These are phyloP conservation scores for Lissonota sp. DNA, from an alignment of 2,888 invertebrate genomes.

Conservation along the genomic window DNA sequence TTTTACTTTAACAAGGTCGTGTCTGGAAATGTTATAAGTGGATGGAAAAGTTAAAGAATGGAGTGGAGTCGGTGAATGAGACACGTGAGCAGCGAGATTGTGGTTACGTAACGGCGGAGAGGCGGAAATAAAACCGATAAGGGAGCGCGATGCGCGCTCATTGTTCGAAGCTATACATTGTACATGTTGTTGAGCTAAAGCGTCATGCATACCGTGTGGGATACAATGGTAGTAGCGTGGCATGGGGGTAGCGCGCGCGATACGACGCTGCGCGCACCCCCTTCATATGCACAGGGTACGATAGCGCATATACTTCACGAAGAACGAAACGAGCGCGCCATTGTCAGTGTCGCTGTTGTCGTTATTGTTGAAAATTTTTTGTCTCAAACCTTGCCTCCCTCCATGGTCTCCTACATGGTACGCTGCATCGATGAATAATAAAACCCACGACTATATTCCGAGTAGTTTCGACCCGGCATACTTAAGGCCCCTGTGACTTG, in stretches of 20 bases:
- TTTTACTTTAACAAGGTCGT: slow-evolving; percentile 54
- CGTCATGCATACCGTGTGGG: slow-evolving; percentile 70
- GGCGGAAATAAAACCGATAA: slow-evolving; percentile 69
- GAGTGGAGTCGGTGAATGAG: slow-evolving; percentile 65
- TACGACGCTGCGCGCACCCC: slow-evolving; percentile 27
- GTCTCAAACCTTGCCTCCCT: neutral
- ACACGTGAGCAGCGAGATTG: slow-evolving; percentile 20
- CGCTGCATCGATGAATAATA: slow-evolving; percentile 57
- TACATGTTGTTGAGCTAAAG: slow-evolving; percentile 74
- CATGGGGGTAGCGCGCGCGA: slow-evolving; percentile 4
- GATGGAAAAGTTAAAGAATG: slow-evolving; percentile 47
- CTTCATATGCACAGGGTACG: slow-evolving; percentile 15
- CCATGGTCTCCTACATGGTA: slow-evolving; percentile 14
- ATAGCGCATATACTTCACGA: slow-evolving; percentile 20
- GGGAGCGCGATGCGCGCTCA: slow-evolving; percentile 69
- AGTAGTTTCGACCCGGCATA: neutral
- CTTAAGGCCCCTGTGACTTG: neutral
- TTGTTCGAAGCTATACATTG: slow-evolving; percentile 76
- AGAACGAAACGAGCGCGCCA: slow-evolving; percentile 41
- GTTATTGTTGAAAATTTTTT: slow-evolving; percentile 58
- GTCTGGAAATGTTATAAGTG: neutral
- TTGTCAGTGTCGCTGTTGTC: slow-evolving; percentile 38
- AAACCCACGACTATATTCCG: neutral
- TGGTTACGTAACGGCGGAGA: slow-evolving; percentile 59
- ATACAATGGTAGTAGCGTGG: slow-evolving; percentile 68